Evolutionary conservation across 2,113 vertebrate species (phyloP), one percentile per base, ranked within the genome.

Genomic region (Heliornis fulica): DNA sequence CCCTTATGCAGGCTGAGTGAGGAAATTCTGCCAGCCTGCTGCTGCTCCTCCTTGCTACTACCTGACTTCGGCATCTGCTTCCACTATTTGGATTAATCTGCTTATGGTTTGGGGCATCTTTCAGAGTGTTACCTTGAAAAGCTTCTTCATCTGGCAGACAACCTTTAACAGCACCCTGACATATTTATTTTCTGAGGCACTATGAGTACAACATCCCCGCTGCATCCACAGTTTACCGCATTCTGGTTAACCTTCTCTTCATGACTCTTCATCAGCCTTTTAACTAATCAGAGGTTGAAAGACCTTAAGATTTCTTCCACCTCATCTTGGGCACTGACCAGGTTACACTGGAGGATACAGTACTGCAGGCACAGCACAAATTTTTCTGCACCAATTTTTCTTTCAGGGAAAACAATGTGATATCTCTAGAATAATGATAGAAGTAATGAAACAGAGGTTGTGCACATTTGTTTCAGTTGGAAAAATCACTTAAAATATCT

Each of bases 331-430:
- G n/a, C 46, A 43, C 38, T 61, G 28, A 61, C 26, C 61, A 78
- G 29, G 28, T 60, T 38, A 74, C 7, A 5, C 21, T 46, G 22
- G 11, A 7, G 46, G 21, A 82, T 38, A 53, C 36, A 56, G 57
- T 1, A 3, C 22, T 19, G 6, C 46, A 38, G 19, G 19, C 0
- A 0, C 5, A 32, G 56, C 48, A 71, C 26, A 19, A 29, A 32
- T 36, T 54, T 71, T n/a, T n/a, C n/a, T n/a, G 56, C 48, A 71
- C 26, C 16, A 29, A 32, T 36, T 54, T 71, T 51, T 78, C 28
- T 48, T 48, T n/a, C 25, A 57, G 18, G 11, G 15, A 45, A 88
- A 72, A 85, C n/a, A 9, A 22, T 43, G 46, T 41, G n/a, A 9
- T 2, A 1, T 46, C 36, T 86, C 46, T 63, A 51, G 48, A 51